Percentiles rank a stretch among this genome's conserved stretches.
phyloP scores from a whole-genome alignment of 2,113 vertebrate species.

The Phoenicopterus ruber region DNA sequence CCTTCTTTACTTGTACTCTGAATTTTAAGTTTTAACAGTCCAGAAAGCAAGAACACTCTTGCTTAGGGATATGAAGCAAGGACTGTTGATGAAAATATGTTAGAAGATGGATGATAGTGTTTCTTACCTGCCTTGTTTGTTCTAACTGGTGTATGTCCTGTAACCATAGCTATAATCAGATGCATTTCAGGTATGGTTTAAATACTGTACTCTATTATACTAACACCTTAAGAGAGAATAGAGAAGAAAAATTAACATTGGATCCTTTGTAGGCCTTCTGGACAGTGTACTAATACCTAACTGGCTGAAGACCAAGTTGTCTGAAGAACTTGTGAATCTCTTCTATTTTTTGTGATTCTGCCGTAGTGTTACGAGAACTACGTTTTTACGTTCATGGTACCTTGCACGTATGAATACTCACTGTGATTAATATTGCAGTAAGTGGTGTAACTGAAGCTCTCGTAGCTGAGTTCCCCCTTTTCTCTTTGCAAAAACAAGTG shows the following conservation, averaged over 20 bases:
- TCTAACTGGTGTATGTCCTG: neutral
- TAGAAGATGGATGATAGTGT: neutral
- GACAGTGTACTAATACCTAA: neutral
- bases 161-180: neutral
- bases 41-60: neutral
- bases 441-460: neutral
- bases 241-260: neutral
- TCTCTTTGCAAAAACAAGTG: neutral
- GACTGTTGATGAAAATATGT: fast-evolving
- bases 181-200: neutral
- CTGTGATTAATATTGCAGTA: neutral
- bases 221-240: neutral
- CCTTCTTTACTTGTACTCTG: neutral
- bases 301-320: neutral
- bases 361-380: fast-evolving
- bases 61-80: fast-evolving
- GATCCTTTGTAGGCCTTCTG: neutral
- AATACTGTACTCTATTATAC: neutral
- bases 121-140: neutral
- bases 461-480: neutral
- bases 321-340: neutral
- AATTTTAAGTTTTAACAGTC: neutral
- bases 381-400: fast-evolving
- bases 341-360: neutral
- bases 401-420: neutral